Conservation (phyloP, 2,113 vertebrate species). For the Melanerpes aurifrons region DNA sequence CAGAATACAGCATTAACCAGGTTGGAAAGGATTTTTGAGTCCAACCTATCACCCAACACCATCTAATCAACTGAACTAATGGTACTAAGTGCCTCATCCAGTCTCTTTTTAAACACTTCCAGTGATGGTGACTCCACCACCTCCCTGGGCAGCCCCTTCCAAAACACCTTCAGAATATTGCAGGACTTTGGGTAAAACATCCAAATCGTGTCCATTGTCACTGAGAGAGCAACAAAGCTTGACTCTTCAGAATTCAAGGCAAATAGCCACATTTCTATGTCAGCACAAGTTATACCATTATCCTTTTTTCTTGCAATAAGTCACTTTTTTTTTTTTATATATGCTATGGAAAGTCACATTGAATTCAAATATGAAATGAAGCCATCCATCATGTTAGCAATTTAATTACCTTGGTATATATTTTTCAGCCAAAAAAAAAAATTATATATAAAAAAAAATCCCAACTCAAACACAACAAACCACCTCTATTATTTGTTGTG, state of each 20-base stretch:
- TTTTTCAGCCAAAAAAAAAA: conserved; percentile 70
- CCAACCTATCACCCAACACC: no score
- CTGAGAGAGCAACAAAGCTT: background rate
- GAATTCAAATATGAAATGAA: conserved; percentile 87
- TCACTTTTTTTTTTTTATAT: conserved; percentile 54
- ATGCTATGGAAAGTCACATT: conserved; percentile 76
- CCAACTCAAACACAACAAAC: conserved; percentile 43
- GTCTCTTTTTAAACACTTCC: no score
- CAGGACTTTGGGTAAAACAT: background rate
- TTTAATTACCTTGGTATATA: conserved; percentile 94
- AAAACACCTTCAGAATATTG: background rate
- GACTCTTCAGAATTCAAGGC: conserved; percentile 37
- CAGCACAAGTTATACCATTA: conserved; percentile 16
- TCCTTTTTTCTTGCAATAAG: conserved; percentile 55
- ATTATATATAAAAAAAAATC: conserved; percentile 45
- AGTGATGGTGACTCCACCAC: no score
- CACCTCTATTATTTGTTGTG: conserved; percentile 81
- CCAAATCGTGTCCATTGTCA: background rate
- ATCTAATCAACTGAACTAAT: no score
- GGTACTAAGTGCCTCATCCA: no score
- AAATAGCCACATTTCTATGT: conserved; percentile 63
- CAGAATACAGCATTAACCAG: no score
- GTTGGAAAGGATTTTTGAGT: no score
- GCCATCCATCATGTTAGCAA: conserved; percentile 96
- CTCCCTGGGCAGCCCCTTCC: no score